phyloP scores from a whole-genome alignment of 1,140 invertebrate genomes.

The Cherax quadricarinatus region DNA sequence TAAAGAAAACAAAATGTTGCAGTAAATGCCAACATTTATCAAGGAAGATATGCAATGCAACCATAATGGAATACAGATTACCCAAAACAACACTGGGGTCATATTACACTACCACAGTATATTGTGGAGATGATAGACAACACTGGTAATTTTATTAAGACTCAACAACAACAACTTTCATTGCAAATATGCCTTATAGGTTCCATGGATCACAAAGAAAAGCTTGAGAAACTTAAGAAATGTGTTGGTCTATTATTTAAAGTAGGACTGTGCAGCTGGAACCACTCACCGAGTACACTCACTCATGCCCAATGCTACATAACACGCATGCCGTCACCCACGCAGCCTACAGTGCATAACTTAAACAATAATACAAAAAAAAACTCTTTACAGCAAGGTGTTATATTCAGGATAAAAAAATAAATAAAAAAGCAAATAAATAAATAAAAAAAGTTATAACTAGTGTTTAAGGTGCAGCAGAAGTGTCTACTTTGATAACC shows the following conservation, averaged over 20 bases:
- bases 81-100: no score
- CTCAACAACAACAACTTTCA: no score
- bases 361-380: conserved; percentile 24
- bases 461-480: conserved; percentile 25
- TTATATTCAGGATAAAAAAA: conserved; percentile 27
- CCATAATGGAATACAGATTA: not conserved
- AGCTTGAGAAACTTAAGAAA: no score
- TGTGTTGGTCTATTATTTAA: not conserved
- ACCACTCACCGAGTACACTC: conserved; percentile 22
- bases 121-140: no score
- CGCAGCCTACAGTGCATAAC: conserved; percentile 52
- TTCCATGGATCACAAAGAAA: no score
- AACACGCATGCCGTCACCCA: conserved; percentile 47
- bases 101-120: no score
- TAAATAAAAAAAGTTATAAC: conserved; percentile 23
- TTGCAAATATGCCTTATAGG: no score
- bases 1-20: not conserved
- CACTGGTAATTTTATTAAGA: no score
- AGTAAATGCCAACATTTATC: not conserved
- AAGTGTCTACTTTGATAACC: conserved; percentile 13
- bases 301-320: conserved; percentile 39
- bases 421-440: conserved; percentile 11
- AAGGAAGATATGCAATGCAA: not conserved
- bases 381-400: conserved; percentile 10
- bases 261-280: conserved; percentile 2